phyloP scores from a whole-genome alignment of 2,797 vertebrate genomes.

The Sternotherus odoratus region DNA sequence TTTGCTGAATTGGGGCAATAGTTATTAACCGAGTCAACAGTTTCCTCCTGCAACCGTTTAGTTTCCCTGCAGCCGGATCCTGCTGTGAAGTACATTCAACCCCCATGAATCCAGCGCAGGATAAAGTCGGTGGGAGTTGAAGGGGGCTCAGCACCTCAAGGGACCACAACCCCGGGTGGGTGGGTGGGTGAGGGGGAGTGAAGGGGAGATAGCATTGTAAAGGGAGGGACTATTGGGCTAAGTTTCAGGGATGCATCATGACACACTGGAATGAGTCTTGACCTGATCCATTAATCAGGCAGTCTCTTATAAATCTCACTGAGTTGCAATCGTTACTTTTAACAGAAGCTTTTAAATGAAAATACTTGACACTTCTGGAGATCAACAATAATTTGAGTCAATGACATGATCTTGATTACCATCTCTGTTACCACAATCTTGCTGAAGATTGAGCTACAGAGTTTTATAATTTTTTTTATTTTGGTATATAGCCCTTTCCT shows the following conservation, averaged over 20 bases:
- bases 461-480: background rate
- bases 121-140: accelerated
- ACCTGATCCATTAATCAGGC: accelerated
- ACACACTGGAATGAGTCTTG: background rate
- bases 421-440: accelerated
- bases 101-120: background rate
- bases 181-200: too few relatives aligned
- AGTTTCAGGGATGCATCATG: background rate
- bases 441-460: background rate
- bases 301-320: accelerated
- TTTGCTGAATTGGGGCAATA: accelerated
- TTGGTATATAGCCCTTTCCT: background rate
- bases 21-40: background rate
- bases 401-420: background rate
- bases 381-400: background rate
- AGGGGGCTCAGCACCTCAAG: accelerated
- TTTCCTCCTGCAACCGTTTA: accelerated
- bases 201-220: background rate
- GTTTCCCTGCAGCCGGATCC: accelerated
- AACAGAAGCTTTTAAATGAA: background rate
- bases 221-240: background rate
- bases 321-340: background rate
- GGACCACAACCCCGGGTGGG: accelerated
- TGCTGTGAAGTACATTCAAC: background rate
- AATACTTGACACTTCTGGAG: background rate